Evolutionary conservation across 2,797 vertebrate species (phyloP), one percentile per base, ranked within the genome.

Genomic region (Acipenser ruthenus): DNA sequence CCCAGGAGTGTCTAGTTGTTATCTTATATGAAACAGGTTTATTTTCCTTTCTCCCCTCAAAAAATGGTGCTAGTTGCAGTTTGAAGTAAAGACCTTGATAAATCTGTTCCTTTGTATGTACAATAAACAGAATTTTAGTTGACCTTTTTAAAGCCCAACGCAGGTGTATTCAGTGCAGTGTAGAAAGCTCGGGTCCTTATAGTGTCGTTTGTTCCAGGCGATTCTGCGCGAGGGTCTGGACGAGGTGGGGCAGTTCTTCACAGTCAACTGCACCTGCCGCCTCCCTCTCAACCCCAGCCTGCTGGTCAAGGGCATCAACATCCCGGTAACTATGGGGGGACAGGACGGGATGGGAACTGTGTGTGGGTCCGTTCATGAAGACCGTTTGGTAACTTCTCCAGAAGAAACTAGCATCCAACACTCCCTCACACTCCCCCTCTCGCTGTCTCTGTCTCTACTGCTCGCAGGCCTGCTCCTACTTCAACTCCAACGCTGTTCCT

Each of bases 401-500:
- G 62, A 67, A 52, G 66, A 67, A 50, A 37, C 18, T 5, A 12
- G 3, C 6, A 1, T 8, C 1, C 3, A 5, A 55, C 60, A 47
- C n/a, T 65, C 18, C 52, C 23, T 58, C n/a, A n/a, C 48, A 13
- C 58, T 10, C 7, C 23, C 23, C 2, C 23, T 37, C 23, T 37
- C 23, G 2, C 23, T 37, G 23, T 37, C 23, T 37, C 23, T 37
- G 23, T 37, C 23, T 37, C 23, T 37, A 3, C 23, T 37, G 23
- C 23, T 37, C 3, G 2, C 77, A 98, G 95, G 92, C 90, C 9
- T 99, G 96, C 65, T 97, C 95, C 52, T 97, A 96, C 84, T 99
- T 96, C 86, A 98, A 95, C 81, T 98, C 96, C 74, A 97, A 97
- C 0, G 95, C 96, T 0, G 95, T 96, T 1, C 95, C 95, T 4